Conservation (phyloP, 2,888 invertebrate genomes). For the Brachyptera risi region DNA sequence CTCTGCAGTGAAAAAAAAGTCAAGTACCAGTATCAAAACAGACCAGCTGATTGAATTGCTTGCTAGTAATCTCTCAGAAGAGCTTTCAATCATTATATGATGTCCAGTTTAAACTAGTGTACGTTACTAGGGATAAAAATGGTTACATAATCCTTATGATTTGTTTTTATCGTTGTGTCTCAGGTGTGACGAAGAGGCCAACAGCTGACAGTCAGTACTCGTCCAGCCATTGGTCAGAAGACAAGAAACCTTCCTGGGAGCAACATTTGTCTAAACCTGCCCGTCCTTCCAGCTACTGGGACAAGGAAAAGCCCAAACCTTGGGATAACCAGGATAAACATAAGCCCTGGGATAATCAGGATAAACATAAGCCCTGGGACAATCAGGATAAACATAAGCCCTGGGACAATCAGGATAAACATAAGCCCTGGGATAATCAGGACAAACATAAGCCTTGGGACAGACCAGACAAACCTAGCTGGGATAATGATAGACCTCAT, state of each 20-base stretch:
- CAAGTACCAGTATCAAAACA: too few species aligned
- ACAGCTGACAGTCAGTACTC: background rate
- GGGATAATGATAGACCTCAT: conserved; percentile 7
- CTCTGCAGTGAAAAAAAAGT: too few species aligned
- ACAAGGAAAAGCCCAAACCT: conserved; percentile 35
- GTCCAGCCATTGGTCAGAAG: background rate
- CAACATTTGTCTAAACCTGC: too few species aligned
- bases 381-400: background rate
- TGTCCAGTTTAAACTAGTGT: too few species aligned
- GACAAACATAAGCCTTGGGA: conserved; percentile 23
- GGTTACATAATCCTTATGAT: too few species aligned
- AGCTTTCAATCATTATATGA: too few species aligned
- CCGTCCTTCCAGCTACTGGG: conserved; percentile 1
- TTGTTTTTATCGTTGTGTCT: too few species aligned
- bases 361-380: conserved; percentile 23
- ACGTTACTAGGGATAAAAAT: too few species aligned
- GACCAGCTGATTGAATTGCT: too few species aligned
- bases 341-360: conserved; percentile 40
- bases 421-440: conserved; percentile 29
- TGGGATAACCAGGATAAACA: conserved; percentile 36
- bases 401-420: conserved; percentile 1
- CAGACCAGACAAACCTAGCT: conserved; percentile 15
- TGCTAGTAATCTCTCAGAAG: too few species aligned
- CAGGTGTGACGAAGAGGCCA: background rate
- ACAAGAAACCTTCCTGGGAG: background rate